Evolutionary conservation across 2,113 vertebrate genomes (phyloP), one percentile per base, ranked within the genome.

Genomic region (Cavia porcellus): DNA sequence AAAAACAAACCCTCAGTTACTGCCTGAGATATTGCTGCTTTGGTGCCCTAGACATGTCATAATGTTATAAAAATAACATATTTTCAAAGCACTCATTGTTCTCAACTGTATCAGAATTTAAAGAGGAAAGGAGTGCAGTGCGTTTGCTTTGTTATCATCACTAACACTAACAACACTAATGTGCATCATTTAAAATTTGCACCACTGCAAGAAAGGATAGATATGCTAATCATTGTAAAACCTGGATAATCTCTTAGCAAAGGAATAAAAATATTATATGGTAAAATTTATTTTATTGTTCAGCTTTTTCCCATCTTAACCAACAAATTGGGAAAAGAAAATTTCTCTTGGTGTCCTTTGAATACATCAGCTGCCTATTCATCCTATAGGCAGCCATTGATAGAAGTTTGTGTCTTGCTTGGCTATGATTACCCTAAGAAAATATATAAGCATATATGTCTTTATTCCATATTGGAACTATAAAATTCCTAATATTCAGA

Each of bases 71-170:
- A 90, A 90, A 55, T 35, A 80, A 35, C 25, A 4, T 17, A 47
- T 32, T 7, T 55, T 83, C 30, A 86, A 19, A 25, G 86, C 1
- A 52, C 83, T 25, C 4, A 70, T 9, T 90, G 1, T 61, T 84
- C 19, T 84, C 5, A 94, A n/a, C 11, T 84, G n/a, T 24, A 19
- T 62, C 57, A 70, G 35, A 95, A 83, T 74, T 62, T 15, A 7
- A 47, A 80, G 38, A 15, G 15, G 38, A 80, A 3, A 35, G 9
- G 15, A 61, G 10, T 80, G 19, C 57, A 22, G 55, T 57, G 2
- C 3, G 84, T 95, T 68, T 92, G 14, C 15, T 79, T 83, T 88
- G 62, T 90, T 42, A n/a, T n/a, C n/a, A n/a, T n/a, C 9, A 84
- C 7, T 22, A 64, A 81, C 28, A 62, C 7, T 87, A 74, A 79